phyloP scores from a whole-genome alignment of 1,140 invertebrate genomes.

The Oppia nitens region DNA sequence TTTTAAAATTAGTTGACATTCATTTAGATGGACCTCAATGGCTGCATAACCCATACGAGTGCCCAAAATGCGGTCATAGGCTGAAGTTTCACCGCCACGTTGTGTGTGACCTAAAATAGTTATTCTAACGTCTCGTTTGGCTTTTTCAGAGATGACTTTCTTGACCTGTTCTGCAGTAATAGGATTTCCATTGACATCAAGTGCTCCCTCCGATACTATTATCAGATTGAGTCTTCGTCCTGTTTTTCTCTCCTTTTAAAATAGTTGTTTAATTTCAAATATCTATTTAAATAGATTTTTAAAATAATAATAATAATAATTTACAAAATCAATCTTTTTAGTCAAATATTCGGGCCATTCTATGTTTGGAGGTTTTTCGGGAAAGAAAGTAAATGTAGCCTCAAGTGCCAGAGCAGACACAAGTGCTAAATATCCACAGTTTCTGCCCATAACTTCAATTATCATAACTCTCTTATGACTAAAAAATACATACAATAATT shows the following conservation, averaged over 20 bases:
- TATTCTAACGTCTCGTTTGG: conserved; percentile 89
- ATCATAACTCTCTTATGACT: conserved; percentile 98
- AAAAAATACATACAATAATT: no score
- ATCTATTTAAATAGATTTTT: no score
- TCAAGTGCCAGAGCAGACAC: conserved; percentile 79
- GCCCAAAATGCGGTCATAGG: conserved; percentile 92
- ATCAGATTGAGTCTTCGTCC: conserved; percentile 97
- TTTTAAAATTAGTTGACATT: background rate
- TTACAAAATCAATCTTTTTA: no score
- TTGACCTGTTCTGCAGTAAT: conserved; percentile 81
- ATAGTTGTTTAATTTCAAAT: no score
- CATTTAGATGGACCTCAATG: conserved; percentile 33
- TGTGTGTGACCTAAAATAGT: conserved; percentile 96
- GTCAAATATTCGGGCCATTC: no score
- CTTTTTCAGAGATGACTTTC: conserved; percentile 62
- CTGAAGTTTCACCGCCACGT: conserved; percentile 89
- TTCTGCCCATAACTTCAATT: conserved; percentile 98
- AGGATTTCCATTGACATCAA: conserved; percentile 75
- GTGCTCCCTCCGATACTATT: conserved; percentile 95
- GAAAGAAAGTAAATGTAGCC: conserved; percentile 91
- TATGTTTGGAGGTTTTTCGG: conserved; percentile 93
- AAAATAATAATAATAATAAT: no score
- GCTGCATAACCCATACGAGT: conserved; percentile 98
- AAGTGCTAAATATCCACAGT: conserved; percentile 77
- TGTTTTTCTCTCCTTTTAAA: no score